A percentile compares a stretch with the other conserved stretches of the same genome.
Evolutionary conservation across 2,797 vertebrate genomes (phyloP).

Genomic region (Mus caroli): DNA sequence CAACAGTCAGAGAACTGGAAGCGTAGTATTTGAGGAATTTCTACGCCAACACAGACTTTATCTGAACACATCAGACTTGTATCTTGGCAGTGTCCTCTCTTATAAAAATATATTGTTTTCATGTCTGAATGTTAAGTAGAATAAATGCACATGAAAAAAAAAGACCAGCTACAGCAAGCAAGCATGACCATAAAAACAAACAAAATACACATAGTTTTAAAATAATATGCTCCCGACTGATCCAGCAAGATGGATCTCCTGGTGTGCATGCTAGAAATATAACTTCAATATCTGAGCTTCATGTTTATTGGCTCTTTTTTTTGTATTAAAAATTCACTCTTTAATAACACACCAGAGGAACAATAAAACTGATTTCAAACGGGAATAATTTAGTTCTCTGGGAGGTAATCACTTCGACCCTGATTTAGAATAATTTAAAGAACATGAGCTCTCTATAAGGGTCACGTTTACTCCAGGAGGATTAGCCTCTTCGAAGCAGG

Average conservation of each 20-base stretch:
- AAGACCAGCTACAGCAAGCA: background rate
- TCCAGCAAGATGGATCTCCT: constrained; percentile 7
- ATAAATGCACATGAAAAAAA: constrained; percentile 45
- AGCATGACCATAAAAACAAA: background rate
- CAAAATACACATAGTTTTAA: background rate
- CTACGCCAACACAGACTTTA: background rate
- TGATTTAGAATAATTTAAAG: constrained; percentile 72
- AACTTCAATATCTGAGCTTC: constrained; percentile 53
- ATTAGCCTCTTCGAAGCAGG: constrained; percentile 61
- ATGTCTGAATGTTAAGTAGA: constrained; percentile 37
- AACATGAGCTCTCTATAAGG: constrained; percentile 17
- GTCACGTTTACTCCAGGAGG: constrained; percentile 41
- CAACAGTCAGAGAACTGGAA: background rate
- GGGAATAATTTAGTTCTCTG: constrained; percentile 61
- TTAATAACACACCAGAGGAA: constrained; percentile 50
- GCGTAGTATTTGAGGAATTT: constrained; percentile 10
- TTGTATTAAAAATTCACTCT: constrained; percentile 65
- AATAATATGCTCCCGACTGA: background rate
- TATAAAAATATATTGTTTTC: constrained; percentile 47
- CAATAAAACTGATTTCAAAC: constrained; percentile 74
- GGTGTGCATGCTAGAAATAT: constrained; percentile 24
- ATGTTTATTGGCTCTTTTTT: constrained; percentile 24
- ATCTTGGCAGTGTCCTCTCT: constrained; percentile 53
- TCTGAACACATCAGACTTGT: background rate
- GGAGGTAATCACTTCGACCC: constrained; percentile 58